Percentiles rank a stretch among this genome's conserved stretches.
Evolutionary conservation across 2,888 invertebrate genomes (phyloP).

Genomic region (Pachymerium ferrugineum): DNA sequence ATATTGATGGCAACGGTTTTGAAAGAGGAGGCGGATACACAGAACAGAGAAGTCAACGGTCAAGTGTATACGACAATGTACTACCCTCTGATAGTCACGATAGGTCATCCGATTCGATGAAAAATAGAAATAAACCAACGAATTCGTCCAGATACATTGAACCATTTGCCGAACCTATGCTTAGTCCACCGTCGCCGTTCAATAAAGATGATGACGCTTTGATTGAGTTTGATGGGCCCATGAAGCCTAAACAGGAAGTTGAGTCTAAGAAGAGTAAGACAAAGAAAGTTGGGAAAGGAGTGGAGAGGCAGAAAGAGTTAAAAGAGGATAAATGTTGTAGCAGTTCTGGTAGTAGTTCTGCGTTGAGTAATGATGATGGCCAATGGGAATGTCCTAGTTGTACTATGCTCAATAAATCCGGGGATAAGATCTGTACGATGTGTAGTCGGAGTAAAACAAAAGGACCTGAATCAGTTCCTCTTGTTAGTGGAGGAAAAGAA

Average conservation of each 20-base stretch:
- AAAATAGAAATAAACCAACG: neutral
- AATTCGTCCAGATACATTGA: neutral
- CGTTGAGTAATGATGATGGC: neutral
- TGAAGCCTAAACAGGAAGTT: neutral
- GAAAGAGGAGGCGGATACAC: too few relatives aligned
- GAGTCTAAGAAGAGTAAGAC: neutral
- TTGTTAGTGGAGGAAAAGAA: slow-evolving; percentile 67
- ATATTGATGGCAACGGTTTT: neutral
- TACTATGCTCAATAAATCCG: slow-evolving; percentile 60
- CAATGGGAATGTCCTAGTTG: slow-evolving; percentile 66
- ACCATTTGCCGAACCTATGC: neutral
- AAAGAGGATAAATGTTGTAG: neutral
- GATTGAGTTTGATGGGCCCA: neutral
- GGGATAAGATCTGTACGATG: slow-evolving; percentile 63
- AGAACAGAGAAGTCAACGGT: neutral
- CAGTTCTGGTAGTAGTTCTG: slow-evolving; percentile 23
- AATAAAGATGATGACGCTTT: neutral
- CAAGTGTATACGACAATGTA: neutral
- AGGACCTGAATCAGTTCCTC: slow-evolving; percentile 59
- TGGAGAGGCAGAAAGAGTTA: neutral
- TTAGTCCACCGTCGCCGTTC: neutral
- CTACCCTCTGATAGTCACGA: neutral
- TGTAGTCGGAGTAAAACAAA: slow-evolving; percentile 61
- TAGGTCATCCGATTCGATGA: neutral
- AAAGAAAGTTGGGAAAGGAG: too few relatives aligned